Evolutionary conservation across 2,888 invertebrate species (phyloP).

Genomic region (Ethmia dodecea): DNA sequence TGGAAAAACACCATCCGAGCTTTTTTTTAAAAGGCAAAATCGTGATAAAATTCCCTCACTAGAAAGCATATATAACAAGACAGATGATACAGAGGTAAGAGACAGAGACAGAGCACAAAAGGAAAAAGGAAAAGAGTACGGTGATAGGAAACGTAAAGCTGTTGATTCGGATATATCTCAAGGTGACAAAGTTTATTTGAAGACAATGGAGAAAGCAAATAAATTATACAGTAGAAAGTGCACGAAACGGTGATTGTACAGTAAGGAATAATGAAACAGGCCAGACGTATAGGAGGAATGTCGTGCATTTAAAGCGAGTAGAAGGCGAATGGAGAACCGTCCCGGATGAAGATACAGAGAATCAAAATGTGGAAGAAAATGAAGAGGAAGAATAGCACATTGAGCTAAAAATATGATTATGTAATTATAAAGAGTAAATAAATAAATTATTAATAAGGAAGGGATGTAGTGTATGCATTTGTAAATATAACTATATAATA

Average conservation of each 20-base stretch:
- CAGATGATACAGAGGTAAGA: too few relatives aligned
- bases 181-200: slow-evolving; percentile 23
- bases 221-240: too few relatives aligned
- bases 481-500: too few relatives aligned
- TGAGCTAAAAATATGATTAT: not conserved
- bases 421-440: not conserved
- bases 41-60: too few relatives aligned
- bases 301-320: slow-evolving; percentile 7
- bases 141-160: slow-evolving; percentile 2
- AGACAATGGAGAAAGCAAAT: too few relatives aligned
- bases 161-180: slow-evolving; percentile 3
- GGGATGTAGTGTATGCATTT: too few relatives aligned
- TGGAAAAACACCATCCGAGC: slow-evolving; percentile 4
- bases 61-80: too few relatives aligned
- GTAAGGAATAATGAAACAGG: slow-evolving; percentile 20
- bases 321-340: slow-evolving; percentile 3
- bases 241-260: slow-evolving; percentile 11
- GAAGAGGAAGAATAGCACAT: not conserved
- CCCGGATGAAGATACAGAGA: not conserved
- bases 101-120: slow-evolving; percentile 8
- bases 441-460: not conserved
- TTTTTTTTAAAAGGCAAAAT: too few relatives aligned
- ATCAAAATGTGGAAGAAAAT: not conserved
- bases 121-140: slow-evolving; percentile 8
- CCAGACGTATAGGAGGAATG: slow-evolving; percentile 14